Base-by-base conservation (phyloP, 1,140 invertebrate genomes). In the Alviniconcha marisindica region DNA sequence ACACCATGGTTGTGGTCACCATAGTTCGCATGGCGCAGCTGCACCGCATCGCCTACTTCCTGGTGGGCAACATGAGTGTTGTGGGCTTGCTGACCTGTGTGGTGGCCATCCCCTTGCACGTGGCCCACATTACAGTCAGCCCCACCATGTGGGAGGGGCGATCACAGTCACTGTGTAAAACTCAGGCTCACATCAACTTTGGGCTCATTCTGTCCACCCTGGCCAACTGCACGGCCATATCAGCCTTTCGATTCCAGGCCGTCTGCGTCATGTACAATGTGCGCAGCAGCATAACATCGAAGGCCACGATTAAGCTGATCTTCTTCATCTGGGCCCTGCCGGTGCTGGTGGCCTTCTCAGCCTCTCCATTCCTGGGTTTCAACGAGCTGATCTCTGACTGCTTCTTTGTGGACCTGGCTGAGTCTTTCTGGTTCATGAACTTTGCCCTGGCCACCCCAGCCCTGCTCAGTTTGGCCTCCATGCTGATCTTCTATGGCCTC, bases 241-340 rank as follows among this genome's bases (percentile, higher is more conserved):
- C 83, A 2, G 42, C 80, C 63, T 71, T 31, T n/a, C 60, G 83
- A 2, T 80, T 71, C 63, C 18, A 28, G 10, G 38, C 77, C 3
- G 66, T 84, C 28, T 18, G 28, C 33, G 38, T 28, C 33, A 76
- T 18, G 24, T 28, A 40, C 40, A 73, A 40, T 40, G 31, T 60
- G 4, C 66, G 71, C 21, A n/a, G 18, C 7, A 71, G 56, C 18
- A 42, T 18, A 4, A 21, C 33, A 40, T 44, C 28, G 40, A 78
- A 28, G 36, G 33, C 15, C 38, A 44, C 0, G 14, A 78, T 66
- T 54, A 60, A 24, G 28, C n/a, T 83, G 24, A 40, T 84, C n/a
- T 77, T 15, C 40, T 60, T 84, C 21, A 33, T 84, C n/a, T 84
- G 83, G 83, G 36, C n/a, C 7, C 14, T 84, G 15, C 83, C 83